Conservation (phyloP, 2,113 vertebrate genomes). For the Anarhynchus alexandrinus region DNA sequence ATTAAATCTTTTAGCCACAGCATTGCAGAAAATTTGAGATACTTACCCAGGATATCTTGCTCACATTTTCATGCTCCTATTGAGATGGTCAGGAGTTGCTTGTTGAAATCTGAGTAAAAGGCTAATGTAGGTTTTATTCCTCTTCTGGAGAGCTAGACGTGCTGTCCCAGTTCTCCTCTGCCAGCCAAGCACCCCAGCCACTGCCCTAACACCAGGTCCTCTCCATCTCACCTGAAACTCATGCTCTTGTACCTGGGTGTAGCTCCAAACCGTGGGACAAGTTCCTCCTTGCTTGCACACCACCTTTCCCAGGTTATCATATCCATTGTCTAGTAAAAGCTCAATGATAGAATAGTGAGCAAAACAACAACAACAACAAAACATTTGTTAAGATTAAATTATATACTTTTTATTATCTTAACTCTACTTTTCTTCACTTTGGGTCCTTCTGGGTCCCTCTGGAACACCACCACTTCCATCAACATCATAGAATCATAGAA, state of each 20-base stretch:
- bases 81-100: neutral
- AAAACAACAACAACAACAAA: neutral
- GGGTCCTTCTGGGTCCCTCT: neutral
- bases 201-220: neutral
- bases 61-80: neutral
- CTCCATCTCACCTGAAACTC: neutral
- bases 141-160: neutral
- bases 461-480: neutral
- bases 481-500: neutral
- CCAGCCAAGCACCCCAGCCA: fast-evolving
- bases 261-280: neutral
- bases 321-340: neutral
- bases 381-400: neutral
- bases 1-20: neutral
- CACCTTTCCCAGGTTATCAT: neutral
- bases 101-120: neutral
- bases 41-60: neutral
- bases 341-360: neutral
- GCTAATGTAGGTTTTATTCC: neutral
- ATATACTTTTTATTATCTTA: neutral
- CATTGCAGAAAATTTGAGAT: neutral
- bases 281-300: neutral
- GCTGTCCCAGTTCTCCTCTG: neutral
- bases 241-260: neutral
- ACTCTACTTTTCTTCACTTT: neutral